phyloP scores from a whole-genome alignment of 2,797 vertebrate species.

The Sebastes wilsoni region DNA sequence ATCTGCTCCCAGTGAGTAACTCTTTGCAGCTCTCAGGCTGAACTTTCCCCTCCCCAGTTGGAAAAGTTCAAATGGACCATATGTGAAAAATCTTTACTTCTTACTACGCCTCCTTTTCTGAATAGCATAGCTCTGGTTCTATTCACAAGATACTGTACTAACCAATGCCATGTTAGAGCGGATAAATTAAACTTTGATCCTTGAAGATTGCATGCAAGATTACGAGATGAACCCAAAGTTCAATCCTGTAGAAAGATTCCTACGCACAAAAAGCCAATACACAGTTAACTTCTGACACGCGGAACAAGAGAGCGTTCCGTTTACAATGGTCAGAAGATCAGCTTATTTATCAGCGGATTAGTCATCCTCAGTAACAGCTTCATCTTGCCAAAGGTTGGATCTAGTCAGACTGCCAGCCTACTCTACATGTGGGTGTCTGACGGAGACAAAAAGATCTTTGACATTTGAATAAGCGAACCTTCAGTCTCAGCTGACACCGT shows the following conservation, averaged over 20 bases:
- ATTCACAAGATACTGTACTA: background rate
- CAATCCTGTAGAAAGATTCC: background rate
- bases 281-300: background rate
- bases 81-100: slow-evolving; percentile 22
- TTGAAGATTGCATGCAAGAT: background rate
- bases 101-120: background rate
- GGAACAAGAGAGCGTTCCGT: background rate
- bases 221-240: background rate
- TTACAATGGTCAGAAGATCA: slow-evolving; percentile 43
- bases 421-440: slow-evolving; percentile 45
- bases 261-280: background rate
- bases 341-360: slow-evolving; percentile 41
- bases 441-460: slow-evolving; percentile 41
- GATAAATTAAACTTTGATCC: background rate
- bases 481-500: background rate
- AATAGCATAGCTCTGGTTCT: background rate
- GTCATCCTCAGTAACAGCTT: slow-evolving; percentile 46
- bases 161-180: background rate
- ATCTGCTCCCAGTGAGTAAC: slow-evolving; percentile 60
- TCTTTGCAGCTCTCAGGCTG: slow-evolving; percentile 39
- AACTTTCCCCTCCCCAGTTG: slow-evolving; percentile 16
- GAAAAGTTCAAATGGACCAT: slow-evolving; percentile 59
- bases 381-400: slow-evolving; percentile 33
- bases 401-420: slow-evolving; percentile 50
- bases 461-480: slow-evolving; percentile 39